A percentile compares a stretch with the other conserved stretches of the same genome.
Evolutionary conservation across 2,888 invertebrate genomes (phyloP).

Genomic region (Pherbina coryleti): DNA sequence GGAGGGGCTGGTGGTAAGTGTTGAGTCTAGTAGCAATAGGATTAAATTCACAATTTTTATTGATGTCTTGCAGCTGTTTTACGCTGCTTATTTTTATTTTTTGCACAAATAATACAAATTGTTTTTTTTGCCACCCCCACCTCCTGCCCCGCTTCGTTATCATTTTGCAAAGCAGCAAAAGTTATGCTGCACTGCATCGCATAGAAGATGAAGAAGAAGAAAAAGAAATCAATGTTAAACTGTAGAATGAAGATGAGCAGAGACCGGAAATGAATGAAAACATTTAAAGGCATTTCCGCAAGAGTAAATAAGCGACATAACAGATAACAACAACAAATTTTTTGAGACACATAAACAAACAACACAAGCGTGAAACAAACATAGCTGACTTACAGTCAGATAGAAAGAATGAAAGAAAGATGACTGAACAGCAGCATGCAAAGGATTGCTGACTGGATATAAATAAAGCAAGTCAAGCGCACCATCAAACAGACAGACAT

Average conservation of each 20-base stretch:
- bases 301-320: neutral
- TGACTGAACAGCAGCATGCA: neutral
- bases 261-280: neutral
- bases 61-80: conserved; percentile 37
- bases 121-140: conserved; percentile 14
- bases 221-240: neutral
- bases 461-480: neutral
- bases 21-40: neutral
- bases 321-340: neutral
- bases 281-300: neutral
- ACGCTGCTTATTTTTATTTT: neutral
- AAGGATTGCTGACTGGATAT: neutral
- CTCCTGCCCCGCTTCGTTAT: too few relatives aligned
- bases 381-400: conserved; percentile 22
- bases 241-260: neutral
- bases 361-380: neutral
- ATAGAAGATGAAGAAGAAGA: neutral
- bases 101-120: conserved; percentile 37
- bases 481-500: neutral
- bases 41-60: conserved; percentile 34
- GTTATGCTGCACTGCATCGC: neutral
- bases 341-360: neutral
- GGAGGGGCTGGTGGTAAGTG: neutral
- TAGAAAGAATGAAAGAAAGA: neutral
- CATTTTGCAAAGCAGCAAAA: neutral